Percentiles rank a stretch among this genome's conserved stretches.
phyloP scores from a whole-genome alignment of 2,888 invertebrate genomes.

The Leptopilina syphax region DNA sequence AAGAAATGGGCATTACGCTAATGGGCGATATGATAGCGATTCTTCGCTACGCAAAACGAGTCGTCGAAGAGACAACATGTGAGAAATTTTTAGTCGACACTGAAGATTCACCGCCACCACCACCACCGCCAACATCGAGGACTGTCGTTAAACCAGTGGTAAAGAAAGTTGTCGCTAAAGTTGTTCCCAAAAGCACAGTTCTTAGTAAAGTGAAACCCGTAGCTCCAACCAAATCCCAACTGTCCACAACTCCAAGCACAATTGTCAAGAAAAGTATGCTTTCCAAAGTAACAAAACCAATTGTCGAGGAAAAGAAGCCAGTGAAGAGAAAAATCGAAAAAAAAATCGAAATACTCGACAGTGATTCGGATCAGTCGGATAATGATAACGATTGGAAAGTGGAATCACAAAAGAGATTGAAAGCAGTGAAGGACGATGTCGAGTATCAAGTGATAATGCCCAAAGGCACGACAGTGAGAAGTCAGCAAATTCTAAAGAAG shows the following conservation, averaged over 20 bases:
- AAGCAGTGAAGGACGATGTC: constrained; percentile 68
- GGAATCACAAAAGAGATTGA: constrained; percentile 47
- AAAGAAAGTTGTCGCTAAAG: constrained; percentile 65
- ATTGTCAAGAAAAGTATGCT: constrained; percentile 59
- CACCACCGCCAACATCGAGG: constrained; percentile 51
- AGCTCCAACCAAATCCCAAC: constrained; percentile 50
- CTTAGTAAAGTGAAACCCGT: constrained; percentile 58
- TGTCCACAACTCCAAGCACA: constrained; percentile 52
- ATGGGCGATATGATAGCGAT: constrained; percentile 84
- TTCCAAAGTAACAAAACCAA: constrained; percentile 54
- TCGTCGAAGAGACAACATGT: constrained; percentile 78
- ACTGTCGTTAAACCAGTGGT: constrained; percentile 54
- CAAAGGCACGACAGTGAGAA: constrained; percentile 74
- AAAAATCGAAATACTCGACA: constrained; percentile 56
- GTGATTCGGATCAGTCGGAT: constrained; percentile 47
- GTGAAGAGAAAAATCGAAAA: constrained; percentile 66
- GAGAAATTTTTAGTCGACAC: constrained; percentile 73
- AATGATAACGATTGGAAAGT: constrained; percentile 50
- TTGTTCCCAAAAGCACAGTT: constrained; percentile 53
- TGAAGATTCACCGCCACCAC: constrained; percentile 60
- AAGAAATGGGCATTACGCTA: constrained; percentile 90
- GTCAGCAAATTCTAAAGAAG: constrained; percentile 74
- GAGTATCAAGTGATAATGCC: constrained; percentile 78
- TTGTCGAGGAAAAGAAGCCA: constrained; percentile 45
- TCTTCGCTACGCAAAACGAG: constrained; percentile 81